Evolutionary conservation across 1,140 invertebrate species (phyloP).

Genomic region (Drosophila bocqueti): DNA sequence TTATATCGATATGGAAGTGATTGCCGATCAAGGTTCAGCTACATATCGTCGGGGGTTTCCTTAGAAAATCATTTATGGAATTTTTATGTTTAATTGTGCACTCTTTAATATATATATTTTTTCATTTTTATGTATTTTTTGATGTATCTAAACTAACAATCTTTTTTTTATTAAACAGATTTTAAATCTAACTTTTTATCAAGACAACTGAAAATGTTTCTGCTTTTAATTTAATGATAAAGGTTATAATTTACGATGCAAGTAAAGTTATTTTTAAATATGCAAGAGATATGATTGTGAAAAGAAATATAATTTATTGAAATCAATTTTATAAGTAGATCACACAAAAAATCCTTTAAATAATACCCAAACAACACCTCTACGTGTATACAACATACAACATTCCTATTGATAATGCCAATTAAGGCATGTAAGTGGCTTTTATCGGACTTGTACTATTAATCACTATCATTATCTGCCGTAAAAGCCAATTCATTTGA

Average conservation of each 20-base stretch:
- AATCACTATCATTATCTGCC: background rate
- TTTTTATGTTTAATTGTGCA: background rate
- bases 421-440: constrained; percentile 20
- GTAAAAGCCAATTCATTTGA: background rate
- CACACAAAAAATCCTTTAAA: background rate
- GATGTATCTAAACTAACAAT: no score
- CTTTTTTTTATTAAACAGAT: no score
- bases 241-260: background rate
- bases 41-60: background rate
- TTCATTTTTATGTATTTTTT: no score
- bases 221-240: no score
- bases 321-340: background rate
- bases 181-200: no score
- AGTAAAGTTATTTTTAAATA: background rate
- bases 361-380: background rate
- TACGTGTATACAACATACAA: no score
- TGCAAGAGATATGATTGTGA: background rate
- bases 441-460: background rate
- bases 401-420: background rate
- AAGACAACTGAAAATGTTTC: no score
- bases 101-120: background rate
- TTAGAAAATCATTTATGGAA: background rate
- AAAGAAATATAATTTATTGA: background rate
- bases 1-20: background rate
- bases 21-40: background rate